phyloP scores from a whole-genome alignment of 2,113 vertebrate genomes.

The Vireo altiloquus region DNA sequence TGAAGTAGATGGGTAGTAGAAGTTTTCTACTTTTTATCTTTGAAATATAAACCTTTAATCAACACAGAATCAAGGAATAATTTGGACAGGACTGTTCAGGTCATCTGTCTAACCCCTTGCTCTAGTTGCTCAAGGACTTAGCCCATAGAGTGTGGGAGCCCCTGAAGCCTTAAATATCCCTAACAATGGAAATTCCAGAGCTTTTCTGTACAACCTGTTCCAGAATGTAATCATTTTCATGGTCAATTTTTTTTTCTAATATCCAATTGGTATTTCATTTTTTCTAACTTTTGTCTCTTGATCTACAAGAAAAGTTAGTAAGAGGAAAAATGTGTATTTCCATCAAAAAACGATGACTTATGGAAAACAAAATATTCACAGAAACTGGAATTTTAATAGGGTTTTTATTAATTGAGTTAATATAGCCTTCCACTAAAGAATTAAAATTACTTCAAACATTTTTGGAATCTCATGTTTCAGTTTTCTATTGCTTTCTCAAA shows the following conservation, averaged over 20 bases:
- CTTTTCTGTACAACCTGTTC: background rate
- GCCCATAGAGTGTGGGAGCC: background rate
- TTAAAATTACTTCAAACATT: background rate
- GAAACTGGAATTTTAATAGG: background rate
- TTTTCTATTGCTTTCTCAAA: background rate
- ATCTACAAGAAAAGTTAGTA: background rate
- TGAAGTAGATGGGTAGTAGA: background rate
- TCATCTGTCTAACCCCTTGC: background rate
- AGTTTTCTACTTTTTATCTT: background rate
- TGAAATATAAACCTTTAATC: background rate
- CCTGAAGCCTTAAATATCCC: background rate
- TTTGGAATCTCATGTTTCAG: background rate
- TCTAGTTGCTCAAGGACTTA: background rate
- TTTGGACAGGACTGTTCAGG: background rate
- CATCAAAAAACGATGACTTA: background rate
- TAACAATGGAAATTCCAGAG: background rate
- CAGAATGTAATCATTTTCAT: background rate
- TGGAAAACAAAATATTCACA: background rate
- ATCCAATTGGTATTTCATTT: background rate
- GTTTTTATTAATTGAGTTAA: background rate
- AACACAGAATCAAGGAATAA: background rate
- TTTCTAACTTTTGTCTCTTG: background rate
- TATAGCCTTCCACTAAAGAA: background rate
- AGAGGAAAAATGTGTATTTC: background rate
- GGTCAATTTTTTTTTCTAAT: background rate